phyloP scores from a whole-genome alignment of 2,113 vertebrate genomes.

The Machaerirhynchus nigripectus region DNA sequence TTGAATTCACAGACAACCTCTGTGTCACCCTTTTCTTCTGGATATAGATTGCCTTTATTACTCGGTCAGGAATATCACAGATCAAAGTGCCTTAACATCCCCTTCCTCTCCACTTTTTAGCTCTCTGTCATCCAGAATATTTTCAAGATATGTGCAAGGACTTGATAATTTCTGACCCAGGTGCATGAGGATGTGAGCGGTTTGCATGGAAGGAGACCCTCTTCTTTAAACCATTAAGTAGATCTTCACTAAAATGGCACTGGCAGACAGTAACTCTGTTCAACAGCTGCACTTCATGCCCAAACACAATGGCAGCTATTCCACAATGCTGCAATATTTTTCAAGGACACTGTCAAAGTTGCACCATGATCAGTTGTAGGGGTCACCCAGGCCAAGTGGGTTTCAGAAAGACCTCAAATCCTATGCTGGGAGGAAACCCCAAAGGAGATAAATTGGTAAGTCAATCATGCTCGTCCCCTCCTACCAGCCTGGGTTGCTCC shows the following conservation, averaged over 20 bases:
- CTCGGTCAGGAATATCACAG: background rate
- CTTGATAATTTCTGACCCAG: background rate
- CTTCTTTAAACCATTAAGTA: background rate
- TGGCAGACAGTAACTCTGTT: background rate
- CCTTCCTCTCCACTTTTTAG: background rate
- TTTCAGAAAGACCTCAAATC: no score
- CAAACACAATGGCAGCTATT: background rate
- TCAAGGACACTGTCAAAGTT: background rate
- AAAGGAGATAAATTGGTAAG: no score
- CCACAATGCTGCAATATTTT: background rate
- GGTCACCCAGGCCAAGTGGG: no score
- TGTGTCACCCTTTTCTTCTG: background rate
- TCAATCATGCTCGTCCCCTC: no score
- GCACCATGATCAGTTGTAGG: background rate
- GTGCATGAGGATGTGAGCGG: background rate
- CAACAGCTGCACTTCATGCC: background rate
- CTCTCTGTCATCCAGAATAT: background rate
- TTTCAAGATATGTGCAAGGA: background rate
- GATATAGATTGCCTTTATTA: background rate
- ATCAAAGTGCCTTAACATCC: background rate
- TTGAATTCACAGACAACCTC: background rate
- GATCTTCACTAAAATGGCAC: background rate
- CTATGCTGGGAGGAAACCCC: no score
- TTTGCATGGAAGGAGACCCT: background rate
- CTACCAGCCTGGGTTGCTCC: no score